Base-by-base conservation (phyloP, 2,113 vertebrate species). In the Piaya cayana region DNA sequence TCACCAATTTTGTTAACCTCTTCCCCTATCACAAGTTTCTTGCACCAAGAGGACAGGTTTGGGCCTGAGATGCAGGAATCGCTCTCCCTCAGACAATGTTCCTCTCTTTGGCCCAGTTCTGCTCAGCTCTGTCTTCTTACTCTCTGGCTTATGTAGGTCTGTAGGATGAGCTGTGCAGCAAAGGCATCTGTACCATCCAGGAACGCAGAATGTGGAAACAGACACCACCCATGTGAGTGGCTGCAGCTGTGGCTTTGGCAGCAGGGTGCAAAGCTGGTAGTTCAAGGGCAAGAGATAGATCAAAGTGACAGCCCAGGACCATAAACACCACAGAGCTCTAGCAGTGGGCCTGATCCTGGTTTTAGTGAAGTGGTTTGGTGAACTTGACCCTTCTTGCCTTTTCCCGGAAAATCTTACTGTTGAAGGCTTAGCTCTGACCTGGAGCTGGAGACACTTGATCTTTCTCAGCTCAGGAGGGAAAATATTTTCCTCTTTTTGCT, bases 1-100 rank as follows among this genome's bases (percentile, higher is more conserved):
- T 39, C 36, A 12, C 25, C 43, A 21, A 1, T 62, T 91, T 88
- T 36, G 60, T 60, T n/a, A 74, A 34, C 14, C 36, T 68, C n/a
- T 26, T 74, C 36, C 29, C 4, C 4, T 56, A 15, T 59, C 49
- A 58, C 0, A 0, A 37, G 45, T 55, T 81, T 59, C 55, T 37
- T 2, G 2, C 15, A 11, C 19, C 0, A 1, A 70, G 34, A 62
- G 47, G 43, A 90, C 42, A 43, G 22, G n/a, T 69, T 72, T 49
- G 72, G 37, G 69, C 72, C 42, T 34, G 84, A 74, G 65, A 43
- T 53, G 29, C 30, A 19, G 43, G 34, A 29, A 58, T 42, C 1
- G 1, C 62, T 49, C 56, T 64, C 2, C 29, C 56, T 83, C 55
- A 18, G 37, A 32, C 37, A 14, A 5, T 2, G 2, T 29, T 22